Evolutionary conservation across 2,888 invertebrate species (phyloP), one percentile per base, ranked within the genome.

Genomic region (Oegoconia quadripuncta): DNA sequence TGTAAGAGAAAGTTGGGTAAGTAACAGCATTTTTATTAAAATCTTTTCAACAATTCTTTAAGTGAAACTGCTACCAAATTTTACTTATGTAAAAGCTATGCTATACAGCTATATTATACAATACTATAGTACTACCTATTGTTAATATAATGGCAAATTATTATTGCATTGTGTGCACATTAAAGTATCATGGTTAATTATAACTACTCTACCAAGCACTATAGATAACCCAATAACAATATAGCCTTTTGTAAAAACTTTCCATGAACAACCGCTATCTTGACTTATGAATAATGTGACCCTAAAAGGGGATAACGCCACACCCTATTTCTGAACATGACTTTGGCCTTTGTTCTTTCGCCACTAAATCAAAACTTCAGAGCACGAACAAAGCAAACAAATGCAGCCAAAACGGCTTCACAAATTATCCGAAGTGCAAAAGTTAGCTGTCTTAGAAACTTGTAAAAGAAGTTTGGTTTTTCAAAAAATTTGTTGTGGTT

Each of bases 311-410:
- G 38, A 34, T 42, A 42, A 38, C 32, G 35, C 38, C 27, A 15
- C 30, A 14, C 27, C 33, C 30, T 35, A 34, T 31, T 34, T 17
- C 39, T 36, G 25, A 38, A 42, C 38, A 42, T 42, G 42, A 42
- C 38, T 42, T 35, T 17, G 14, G 20, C 37, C 18, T 32, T 42
- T 42, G 42, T 42, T 42, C 38, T 18, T 27, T 13, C n/a, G 13
- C 23, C 38, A 42, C 20, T 42, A 42, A 42, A 42, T 42, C 42
- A 42, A 34, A 39, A 39, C 35, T 42, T 42, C 39, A 42, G 32
- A 32, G 25, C 12, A 9, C 37, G 31, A 26, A 37, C 39, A 42
- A 42, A 42, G 42, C 38, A 42, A 42, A 42, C 32, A 42, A 42
- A 42, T 35, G 38, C 35, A 39, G 38, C 38, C 35, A 39, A 39